Percentiles rank a stretch among this genome's conserved stretches.
Evolutionary conservation across 2,113 vertebrate species (phyloP).

Genomic region (Sus scrofa): DNA sequence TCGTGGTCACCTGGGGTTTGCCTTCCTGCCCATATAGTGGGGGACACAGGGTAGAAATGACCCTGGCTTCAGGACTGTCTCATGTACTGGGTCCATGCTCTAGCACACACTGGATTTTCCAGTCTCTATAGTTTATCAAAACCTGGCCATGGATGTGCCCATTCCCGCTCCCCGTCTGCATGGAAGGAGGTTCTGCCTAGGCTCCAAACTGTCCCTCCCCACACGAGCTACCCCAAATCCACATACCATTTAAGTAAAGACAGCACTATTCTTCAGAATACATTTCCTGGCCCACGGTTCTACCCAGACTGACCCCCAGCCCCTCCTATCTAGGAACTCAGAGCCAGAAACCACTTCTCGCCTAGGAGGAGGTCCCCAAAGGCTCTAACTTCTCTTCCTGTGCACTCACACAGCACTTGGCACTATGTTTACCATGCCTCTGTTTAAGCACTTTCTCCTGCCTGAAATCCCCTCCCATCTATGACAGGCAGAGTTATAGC

Average conservation of each 20-base stretch:
- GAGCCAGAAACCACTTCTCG: not conserved
- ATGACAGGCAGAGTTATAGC: not conserved
- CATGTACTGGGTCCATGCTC: not conserved
- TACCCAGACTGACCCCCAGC: not conserved
- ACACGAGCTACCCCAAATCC: not conserved
- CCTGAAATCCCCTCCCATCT: not conserved
- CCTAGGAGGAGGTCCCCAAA: not conserved
- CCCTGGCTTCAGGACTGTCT: not conserved
- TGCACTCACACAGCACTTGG: not conserved
- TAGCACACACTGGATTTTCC: not conserved
- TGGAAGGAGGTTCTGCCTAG: not conserved
- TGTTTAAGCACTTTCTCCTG: not conserved
- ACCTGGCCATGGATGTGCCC: not conserved
- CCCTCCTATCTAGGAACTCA: not conserved
- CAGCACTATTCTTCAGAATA: not conserved
- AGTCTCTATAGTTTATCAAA: not conserved
- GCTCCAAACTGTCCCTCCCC: not conserved
- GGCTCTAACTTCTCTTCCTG: not conserved
- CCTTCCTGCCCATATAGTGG: not conserved
- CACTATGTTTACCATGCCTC: fast-evolving
- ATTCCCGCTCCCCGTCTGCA: not conserved
- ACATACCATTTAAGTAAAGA: not conserved
- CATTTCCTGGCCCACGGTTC: not conserved
- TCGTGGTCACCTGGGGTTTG: not conserved
- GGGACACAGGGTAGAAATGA: not conserved